phyloP scores from a whole-genome alignment of 2,113 vertebrate species.

The Pelecanoides urinatrix region DNA sequence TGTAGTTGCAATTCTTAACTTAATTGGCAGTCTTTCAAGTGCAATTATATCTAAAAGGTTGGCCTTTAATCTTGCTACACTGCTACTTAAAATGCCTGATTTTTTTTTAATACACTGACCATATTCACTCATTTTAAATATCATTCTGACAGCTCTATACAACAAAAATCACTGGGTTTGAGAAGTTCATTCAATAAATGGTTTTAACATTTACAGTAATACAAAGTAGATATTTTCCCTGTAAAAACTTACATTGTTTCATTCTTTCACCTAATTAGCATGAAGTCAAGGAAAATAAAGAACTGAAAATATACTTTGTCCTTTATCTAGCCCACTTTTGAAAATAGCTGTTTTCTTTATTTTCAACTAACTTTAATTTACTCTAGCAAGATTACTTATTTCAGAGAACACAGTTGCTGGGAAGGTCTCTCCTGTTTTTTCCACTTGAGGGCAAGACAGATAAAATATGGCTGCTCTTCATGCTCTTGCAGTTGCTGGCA shows the following conservation, averaged over 20 bases:
- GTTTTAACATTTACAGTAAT: conserved; percentile 42
- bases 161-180: conserved; percentile 36
- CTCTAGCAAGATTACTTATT: neutral
- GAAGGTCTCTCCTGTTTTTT: neutral
- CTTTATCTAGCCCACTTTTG: neutral
- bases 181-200: conserved; percentile 33
- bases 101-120: conserved; percentile 57
- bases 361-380: neutral
- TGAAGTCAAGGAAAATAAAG: neutral
- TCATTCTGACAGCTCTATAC: conserved; percentile 37
- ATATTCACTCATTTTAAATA: conserved; percentile 61
- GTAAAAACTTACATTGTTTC: neutral
- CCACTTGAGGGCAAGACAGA: neutral
- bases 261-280: neutral
- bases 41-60: conserved; percentile 52
- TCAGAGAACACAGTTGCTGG: neutral
- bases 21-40: conserved; percentile 64
- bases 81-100: conserved; percentile 47
- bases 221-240: neutral
- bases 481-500: neutral
- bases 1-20: conserved; percentile 27
- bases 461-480: neutral
- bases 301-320: neutral
- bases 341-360: neutral
- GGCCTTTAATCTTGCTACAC: conserved; percentile 46